phyloP scores from a whole-genome alignment of 2,888 invertebrate species.

The Tortricodes alternella region DNA sequence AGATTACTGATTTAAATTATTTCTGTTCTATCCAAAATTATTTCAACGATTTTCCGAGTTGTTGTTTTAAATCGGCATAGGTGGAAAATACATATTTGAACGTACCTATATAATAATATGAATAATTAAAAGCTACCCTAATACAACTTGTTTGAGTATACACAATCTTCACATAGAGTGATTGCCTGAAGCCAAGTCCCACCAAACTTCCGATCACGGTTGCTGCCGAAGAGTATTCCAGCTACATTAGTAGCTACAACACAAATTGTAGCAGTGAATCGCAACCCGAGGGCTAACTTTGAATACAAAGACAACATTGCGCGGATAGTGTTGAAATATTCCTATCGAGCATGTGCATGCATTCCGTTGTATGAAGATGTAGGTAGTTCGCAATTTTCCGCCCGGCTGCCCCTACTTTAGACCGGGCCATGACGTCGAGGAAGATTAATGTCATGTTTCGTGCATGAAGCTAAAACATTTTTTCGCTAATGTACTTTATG shows the following conservation, averaged over 20 bases:
- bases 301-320: constrained; percentile 27
- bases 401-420: constrained; percentile 44
- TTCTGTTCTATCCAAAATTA: no score
- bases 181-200: no score
- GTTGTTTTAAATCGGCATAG: no score
- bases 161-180: no score
- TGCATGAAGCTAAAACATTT: constrained; percentile 34
- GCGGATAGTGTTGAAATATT: constrained; percentile 26
- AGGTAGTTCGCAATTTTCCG: constrained; percentile 51
- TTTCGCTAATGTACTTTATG: constrained; percentile 29
- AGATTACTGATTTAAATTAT: no score
- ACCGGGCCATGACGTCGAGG: constrained; percentile 40
- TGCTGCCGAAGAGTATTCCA: neutral
- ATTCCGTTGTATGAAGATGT: constrained; percentile 20
- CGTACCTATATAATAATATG: no score
- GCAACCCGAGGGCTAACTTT: constrained; percentile 4
- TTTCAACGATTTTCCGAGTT: no score
- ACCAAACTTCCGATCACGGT: no score
- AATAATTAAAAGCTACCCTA: no score
- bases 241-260: constrained; percentile 3
- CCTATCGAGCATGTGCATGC: constrained; percentile 18
- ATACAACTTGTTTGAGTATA: no score
- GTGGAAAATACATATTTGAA: no score
- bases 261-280: constrained; percentile 1
- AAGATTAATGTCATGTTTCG: constrained; percentile 46